A percentile compares a stretch with the other conserved stretches of the same genome.
These are phyloP conservation scores for Bubo bubo DNA, from an alignment of 2,113 vertebrate species.

Conservation along the genomic window DNA sequence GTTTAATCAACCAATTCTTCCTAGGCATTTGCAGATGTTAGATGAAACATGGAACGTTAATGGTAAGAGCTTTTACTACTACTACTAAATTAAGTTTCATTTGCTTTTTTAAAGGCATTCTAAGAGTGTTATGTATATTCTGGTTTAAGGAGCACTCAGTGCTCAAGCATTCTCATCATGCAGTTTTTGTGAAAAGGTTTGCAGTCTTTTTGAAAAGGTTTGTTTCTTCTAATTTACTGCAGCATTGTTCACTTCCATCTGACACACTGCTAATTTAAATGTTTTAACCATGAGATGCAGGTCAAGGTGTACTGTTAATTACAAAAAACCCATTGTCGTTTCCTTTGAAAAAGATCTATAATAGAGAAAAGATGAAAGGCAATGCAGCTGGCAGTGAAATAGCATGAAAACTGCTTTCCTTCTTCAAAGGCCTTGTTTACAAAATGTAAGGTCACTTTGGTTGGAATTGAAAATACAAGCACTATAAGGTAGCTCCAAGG, in stretches of 20 bases:
- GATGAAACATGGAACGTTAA: not conserved
- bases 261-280: slow-evolving; percentile 26
- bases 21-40: not conserved
- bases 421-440: slow-evolving; percentile 49
- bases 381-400: not conserved
- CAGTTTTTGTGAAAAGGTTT: not conserved
- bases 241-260: not conserved
- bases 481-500: not conserved
- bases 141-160: not conserved
- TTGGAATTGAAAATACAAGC: slow-evolving; percentile 6
- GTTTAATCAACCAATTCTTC: not conserved
- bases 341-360: slow-evolving; percentile 15
- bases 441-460: slow-evolving; percentile 42
- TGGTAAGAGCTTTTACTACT: not conserved
- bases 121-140: not conserved
- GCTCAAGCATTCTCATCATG: not conserved
- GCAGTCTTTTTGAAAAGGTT: not conserved
- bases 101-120: not conserved
- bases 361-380: slow-evolving; percentile 34
- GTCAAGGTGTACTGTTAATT: slow-evolving; percentile 45
- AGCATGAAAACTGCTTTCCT: not conserved
- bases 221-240: not conserved
- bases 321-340: not conserved
- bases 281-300: slow-evolving; percentile 4
- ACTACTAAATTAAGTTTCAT: slow-evolving; percentile 6